Percentiles rank a stretch among this genome's conserved stretches.
These are phyloP conservation scores for Streptopelia turtur DNA, from an alignment of 2,797 vertebrate species.

Conservation along the genomic window DNA sequence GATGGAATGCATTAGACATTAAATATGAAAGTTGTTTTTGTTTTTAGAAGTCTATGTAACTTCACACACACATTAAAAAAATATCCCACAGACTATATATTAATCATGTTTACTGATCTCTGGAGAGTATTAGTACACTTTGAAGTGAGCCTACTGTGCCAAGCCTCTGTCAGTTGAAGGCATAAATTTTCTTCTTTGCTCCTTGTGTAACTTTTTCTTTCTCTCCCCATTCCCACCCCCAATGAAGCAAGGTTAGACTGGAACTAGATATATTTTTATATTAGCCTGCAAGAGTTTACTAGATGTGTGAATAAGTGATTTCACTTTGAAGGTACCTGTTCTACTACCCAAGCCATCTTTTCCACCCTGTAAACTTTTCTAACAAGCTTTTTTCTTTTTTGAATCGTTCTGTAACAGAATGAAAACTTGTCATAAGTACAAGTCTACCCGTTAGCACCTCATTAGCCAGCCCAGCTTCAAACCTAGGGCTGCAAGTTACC, in stretches of 20 bases:
- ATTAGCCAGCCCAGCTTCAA: neutral
- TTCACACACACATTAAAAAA: constrained; percentile 22
- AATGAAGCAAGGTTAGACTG: neutral
- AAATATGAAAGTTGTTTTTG: constrained; percentile 55
- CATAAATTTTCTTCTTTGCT: constrained; percentile 49
- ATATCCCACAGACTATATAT: constrained; percentile 32
- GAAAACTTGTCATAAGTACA: neutral
- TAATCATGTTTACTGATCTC: constrained; percentile 53
- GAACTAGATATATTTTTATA: neutral
- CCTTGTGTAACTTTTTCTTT: constrained; percentile 28
- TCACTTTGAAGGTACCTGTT: neutral
- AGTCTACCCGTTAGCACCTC: neutral
- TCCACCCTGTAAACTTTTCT: neutral
- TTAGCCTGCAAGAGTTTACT: neutral
- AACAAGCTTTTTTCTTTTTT: neutral
- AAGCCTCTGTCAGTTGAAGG: constrained; percentile 44
- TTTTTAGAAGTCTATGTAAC: constrained; percentile 50
- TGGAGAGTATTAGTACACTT: constrained; percentile 60
- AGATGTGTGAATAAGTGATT: neutral
- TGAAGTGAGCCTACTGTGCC: constrained; percentile 53
- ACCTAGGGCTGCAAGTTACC: neutral
- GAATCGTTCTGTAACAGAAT: neutral
- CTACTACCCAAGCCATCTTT: neutral
- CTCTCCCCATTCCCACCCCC: neutral
- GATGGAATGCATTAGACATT: constrained; percentile 34